Percentiles rank a stretch among this genome's conserved stretches.
Conservation (phyloP, 2,113 vertebrate species). For the Nothobranchius furzeri region DNA sequence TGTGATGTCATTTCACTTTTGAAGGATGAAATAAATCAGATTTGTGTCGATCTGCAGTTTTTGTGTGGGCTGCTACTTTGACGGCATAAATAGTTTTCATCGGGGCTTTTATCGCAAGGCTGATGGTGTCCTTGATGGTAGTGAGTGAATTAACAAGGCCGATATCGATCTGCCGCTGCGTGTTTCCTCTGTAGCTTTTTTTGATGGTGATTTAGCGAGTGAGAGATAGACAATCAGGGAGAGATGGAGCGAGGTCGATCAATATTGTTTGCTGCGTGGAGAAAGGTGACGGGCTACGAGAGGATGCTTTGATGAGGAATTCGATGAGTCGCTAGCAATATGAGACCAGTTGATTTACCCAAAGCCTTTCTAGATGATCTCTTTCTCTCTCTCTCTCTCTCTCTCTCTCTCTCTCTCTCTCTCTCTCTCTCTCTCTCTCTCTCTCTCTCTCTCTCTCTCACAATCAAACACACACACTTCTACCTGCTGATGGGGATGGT, state of each 20-base stretch:
- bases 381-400: neutral
- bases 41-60: conserved; percentile 16
- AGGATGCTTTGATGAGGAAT: conserved; percentile 33
- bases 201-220: conserved; percentile 63
- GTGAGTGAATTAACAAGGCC: conserved; percentile 72
- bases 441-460: too few species aligned
- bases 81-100: conserved; percentile 57
- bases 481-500: too few species aligned
- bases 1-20: conserved; percentile 15
- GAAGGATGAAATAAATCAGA: conserved; percentile 11
- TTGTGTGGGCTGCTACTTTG: conserved; percentile 18
- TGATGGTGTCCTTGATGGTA: conserved; percentile 61
- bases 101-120: conserved; percentile 58
- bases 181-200: conserved; percentile 66
- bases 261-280: conserved; percentile 57
- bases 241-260: conserved; percentile 33
- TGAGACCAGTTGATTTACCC: conserved; percentile 41
- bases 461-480: too few species aligned
- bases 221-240: conserved; percentile 47
- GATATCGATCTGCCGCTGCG: conserved; percentile 57
- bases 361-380: neutral
- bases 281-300: conserved; percentile 50
- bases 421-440: too few species aligned
- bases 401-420: too few species aligned
- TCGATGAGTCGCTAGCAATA: conserved; percentile 49